Evolutionary conservation across 2,888 invertebrate species (phyloP).

Genomic region (Apotomis betuletana): DNA sequence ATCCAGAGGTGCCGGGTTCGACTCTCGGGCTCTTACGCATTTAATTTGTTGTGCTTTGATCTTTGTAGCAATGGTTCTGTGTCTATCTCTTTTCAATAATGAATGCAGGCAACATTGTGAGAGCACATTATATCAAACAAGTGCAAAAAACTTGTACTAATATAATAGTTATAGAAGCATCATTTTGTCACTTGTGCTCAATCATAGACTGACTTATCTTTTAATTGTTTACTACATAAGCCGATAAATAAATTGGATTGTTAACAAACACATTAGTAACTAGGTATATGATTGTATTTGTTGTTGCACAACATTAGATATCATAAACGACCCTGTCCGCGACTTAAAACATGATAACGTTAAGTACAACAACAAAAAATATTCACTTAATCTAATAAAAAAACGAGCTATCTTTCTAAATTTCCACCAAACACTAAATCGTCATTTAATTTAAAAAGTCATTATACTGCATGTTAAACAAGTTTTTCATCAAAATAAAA

Average conservation of each 20-base stretch:
- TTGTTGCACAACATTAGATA: neutral
- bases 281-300: neutral
- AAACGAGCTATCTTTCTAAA: neutral
- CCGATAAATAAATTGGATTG: neutral
- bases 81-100: too few relatives aligned
- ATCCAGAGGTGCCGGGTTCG: too few relatives aligned
- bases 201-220: neutral
- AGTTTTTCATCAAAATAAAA: neutral
- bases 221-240: neutral
- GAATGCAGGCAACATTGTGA: too few relatives aligned
- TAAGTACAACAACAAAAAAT: neutral
- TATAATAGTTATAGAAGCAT: too few relatives aligned
- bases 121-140: too few relatives aligned
- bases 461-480: neutral
- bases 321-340: neutral
- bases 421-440: neutral
- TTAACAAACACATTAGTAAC: neutral
- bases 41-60: too few relatives aligned
- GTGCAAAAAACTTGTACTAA: too few relatives aligned
- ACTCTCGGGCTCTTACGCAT: too few relatives aligned
- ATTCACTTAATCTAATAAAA: neutral
- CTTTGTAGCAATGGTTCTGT: too few relatives aligned
- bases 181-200: too few relatives aligned
- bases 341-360: neutral
- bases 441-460: constrained; percentile 3